Evolutionary conservation across 1,140 invertebrate genomes (phyloP), one percentile per base, ranked within the genome.

Genomic region (Anagrus nilaparvatae): DNA sequence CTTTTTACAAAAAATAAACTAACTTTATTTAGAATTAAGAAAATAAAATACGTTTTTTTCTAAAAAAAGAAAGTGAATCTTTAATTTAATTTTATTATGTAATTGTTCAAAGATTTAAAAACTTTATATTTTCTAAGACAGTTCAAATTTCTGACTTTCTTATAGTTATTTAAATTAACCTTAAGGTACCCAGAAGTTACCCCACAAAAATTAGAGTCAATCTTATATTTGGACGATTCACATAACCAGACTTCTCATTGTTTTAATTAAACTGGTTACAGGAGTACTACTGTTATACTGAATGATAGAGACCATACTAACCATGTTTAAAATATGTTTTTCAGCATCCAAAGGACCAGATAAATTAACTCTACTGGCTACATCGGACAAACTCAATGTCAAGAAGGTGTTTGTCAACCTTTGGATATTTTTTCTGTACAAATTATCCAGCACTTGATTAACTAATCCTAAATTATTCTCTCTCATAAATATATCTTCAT

Each of bases 341-440:
- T 97, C 94, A 16, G 94, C 94, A 64, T 94, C 87, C 13, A 74
- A 70, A 9, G 89, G 83, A 40, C 81, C 79, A 18, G 81, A 62
- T 24, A 97, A 69, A 50, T 91, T 84, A 18, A 94, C 91, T 56
- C 92, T 73, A 52, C 83, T 84, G 3, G 92, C 93, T 43, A 98
- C 91, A 73, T 98, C 95, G 45, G 79, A 77, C 41, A 98, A 69
- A 20, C 91, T 96, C 33, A 98, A 70, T 1, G 93, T 98, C 47
- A 97, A 72, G 66, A 98, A 98, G 25, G 94, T 97, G 70, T 96
- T 96, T 23, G 94, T 97, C 36, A 98, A 71, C 60, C 91, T 78
- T 67, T 96, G 91, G 54, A 98, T 98, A 69, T 94, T 97, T 61
- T 94, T 93, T 67, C 94, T 96, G 58, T 91, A 91, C 55, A 96